Base-by-base conservation (phyloP, 2,797 vertebrate genomes). In the Nyctibius grandis region DNA sequence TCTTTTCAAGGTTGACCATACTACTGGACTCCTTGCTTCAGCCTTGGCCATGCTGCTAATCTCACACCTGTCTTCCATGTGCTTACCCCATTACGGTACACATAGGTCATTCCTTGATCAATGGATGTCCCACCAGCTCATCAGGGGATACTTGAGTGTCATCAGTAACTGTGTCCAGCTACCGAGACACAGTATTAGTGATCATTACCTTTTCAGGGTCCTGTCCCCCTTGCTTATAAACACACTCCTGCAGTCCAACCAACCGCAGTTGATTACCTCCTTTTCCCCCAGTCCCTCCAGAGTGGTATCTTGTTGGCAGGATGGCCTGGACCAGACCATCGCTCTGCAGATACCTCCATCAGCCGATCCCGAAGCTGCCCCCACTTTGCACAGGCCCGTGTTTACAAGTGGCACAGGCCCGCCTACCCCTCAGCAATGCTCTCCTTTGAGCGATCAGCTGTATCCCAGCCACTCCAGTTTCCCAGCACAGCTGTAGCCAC, bases 351-450 rank as follows among this genome's bases (percentile, higher is more conserved):
- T 2, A 25, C 33, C 26, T 70, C 57, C 42, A 15, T 2, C 17
- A 5, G 20, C 11, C 10, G n/a, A 31, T 50, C n/a, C 48, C 1
- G 1, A 38, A 60, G 20, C 19, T 5, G 0, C 14, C 13, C 40
- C 40, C 70, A 9, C 33, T 21, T 47, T 15, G 26, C 16, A 3
- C 2, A 51, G 16, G 50, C 8, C n/a, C 18, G 57, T 2, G 38
- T 16, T 29, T 29, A 28, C 18, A 38, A 19, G 60, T 12, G 26
- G 45, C 80, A 28, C 40, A 34, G 38, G 12, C 9, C 51, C 12
- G 3, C 16, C 51, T 12, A 4, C 5, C 44, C 23, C 65, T 57
- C 50, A 64, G 42, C 57, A 44, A 12, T 4, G 9, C 17, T 54
- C 34, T 26, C 17, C 61, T 70, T 8, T 9, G 18, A 36, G 53